These are phyloP conservation scores for Threskiornis aethiopicus DNA, from an alignment of 2,797 vertebrate species.

Conservation along the genomic window DNA sequence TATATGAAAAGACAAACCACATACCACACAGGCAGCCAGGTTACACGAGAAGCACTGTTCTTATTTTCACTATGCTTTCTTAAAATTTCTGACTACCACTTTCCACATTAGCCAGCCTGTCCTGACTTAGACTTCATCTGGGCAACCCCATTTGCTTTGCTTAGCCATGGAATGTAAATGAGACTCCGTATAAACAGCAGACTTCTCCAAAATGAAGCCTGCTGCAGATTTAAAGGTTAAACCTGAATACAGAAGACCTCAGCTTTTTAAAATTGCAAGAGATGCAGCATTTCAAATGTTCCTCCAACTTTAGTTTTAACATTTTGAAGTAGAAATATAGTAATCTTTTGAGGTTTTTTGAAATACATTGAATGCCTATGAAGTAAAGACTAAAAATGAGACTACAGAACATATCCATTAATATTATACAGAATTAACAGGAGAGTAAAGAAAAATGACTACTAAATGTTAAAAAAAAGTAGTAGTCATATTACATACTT, in stretches of 20 bases:
- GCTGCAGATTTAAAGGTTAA: neutral
- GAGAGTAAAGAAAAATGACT: neutral
- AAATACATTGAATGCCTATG: neutral
- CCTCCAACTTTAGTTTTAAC: neutral
- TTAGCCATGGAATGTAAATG: neutral
- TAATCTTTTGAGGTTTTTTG: neutral
- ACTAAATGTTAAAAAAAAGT: neutral
- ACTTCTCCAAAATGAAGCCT: neutral
- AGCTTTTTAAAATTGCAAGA: neutral
- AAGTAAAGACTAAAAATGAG: neutral
- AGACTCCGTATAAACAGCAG: neutral
- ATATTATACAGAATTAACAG: neutral
- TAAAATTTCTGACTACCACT: neutral
- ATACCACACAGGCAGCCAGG: neutral
- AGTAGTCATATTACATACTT: conserved; percentile 69
- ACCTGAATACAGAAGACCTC: neutral
- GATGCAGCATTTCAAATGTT: neutral
- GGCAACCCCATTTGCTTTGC: neutral
- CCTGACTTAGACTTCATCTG: neutral
- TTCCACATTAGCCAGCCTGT: neutral
- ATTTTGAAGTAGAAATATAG: neutral
- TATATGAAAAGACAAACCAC: neutral
- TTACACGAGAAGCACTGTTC: neutral
- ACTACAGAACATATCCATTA: neutral
- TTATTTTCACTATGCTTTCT: neutral